phyloP scores from a whole-genome alignment of 2,113 vertebrate genomes.

The Mola mola region DNA sequence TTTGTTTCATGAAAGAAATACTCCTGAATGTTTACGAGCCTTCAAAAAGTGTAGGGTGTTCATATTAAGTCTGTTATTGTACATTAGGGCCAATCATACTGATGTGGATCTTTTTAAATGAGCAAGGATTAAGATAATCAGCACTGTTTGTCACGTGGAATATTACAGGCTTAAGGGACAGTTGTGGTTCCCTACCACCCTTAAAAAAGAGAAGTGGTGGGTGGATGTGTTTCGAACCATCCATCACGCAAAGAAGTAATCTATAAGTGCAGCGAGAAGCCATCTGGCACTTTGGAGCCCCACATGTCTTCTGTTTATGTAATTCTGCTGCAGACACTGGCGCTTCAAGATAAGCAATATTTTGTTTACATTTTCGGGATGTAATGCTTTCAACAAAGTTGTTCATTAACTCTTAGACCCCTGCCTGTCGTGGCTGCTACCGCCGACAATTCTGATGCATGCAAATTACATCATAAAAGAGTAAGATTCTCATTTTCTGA shows the following conservation, averaged over 20 bases:
- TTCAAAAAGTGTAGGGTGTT: neutral
- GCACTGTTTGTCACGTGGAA: constrained; percentile 4
- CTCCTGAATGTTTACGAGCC: neutral
- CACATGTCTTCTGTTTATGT: constrained; percentile 9
- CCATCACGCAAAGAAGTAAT: constrained; percentile 37
- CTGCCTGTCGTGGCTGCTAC: neutral
- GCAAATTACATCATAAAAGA: neutral
- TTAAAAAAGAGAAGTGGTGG: constrained; percentile 30
- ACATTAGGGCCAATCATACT: constrained; percentile 2
- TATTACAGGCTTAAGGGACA: constrained; percentile 9
- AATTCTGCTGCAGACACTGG: neutral
- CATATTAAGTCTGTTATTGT: neutral
- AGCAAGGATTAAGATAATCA: neutral
- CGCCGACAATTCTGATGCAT: neutral
- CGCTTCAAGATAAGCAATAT: neutral
- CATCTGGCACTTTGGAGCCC: constrained; percentile 26
- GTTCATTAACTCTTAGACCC: neutral
- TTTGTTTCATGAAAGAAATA: constrained; percentile 19
- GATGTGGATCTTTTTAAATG: neutral
- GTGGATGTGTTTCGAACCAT: constrained; percentile 40
- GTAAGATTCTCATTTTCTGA: neutral
- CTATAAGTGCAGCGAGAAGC: constrained; percentile 35
- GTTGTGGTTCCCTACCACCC: constrained; percentile 11
- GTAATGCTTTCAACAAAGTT: neutral
- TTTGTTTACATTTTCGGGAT: neutral